These are phyloP conservation scores for Poliocrania exsul DNA, from an alignment of 2,797 vertebrate species.

Conservation along the genomic window DNA sequence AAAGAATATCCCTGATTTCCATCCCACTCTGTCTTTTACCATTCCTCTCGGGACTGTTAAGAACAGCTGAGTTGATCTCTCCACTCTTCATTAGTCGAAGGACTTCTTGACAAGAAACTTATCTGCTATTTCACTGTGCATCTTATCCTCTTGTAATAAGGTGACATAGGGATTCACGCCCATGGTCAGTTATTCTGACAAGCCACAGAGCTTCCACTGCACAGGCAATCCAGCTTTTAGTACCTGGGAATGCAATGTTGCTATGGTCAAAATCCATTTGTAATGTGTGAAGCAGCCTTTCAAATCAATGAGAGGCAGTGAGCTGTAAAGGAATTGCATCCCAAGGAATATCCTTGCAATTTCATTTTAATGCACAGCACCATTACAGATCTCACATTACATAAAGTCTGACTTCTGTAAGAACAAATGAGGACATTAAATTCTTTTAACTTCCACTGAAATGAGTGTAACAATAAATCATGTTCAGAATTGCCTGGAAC, in stretches of 20 bases:
- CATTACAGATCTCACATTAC: conserved; percentile 35
- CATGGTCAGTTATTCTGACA: not conserved
- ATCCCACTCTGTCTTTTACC: not conserved
- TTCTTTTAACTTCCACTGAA: conserved; percentile 24
- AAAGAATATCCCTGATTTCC: not conserved
- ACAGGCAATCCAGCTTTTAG: not conserved
- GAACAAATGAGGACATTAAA: conserved; percentile 26
- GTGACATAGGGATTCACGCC: not conserved
- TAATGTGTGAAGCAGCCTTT: conserved; percentile 11
- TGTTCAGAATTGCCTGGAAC: not conserved
- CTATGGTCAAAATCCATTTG: conserved; percentile 9
- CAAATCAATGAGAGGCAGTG: conserved; percentile 28
- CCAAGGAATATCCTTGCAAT: conserved; percentile 24
- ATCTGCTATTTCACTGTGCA: not conserved
- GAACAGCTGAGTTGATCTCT: not conserved
- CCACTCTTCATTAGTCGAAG: not conserved
- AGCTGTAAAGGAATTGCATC: conserved; percentile 32
- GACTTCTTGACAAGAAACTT: not conserved
- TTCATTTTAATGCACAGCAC: conserved; percentile 21
- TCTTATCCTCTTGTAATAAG: not conserved
- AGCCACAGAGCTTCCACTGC: not conserved
- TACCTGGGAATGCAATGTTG: not conserved
- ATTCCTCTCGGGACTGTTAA: not conserved
- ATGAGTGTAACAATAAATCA: not conserved
- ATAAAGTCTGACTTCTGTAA: conserved; percentile 29